Percentiles rank a stretch among this genome's conserved stretches.
These are phyloP conservation scores for Dastarcus helophoroides DNA, from an alignment of 2,888 invertebrate genomes.

Conservation along the genomic window DNA sequence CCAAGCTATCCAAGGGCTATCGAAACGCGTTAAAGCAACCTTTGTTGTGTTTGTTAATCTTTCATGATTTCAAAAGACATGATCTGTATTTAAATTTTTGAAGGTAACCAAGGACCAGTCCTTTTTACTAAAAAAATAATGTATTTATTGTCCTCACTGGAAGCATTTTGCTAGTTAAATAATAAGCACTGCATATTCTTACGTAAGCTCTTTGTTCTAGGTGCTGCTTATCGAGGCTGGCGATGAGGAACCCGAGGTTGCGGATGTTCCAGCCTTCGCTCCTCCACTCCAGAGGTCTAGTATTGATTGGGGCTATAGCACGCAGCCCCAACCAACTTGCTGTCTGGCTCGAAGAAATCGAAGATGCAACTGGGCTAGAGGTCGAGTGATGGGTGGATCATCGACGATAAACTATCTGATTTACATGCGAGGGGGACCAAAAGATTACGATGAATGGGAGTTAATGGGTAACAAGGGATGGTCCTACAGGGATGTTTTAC, in stretches of 20 bases:
- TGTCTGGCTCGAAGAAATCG: constrained; percentile 48
- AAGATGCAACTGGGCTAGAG: constrained; percentile 49
- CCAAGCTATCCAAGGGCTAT: no score
- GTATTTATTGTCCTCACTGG: no score
- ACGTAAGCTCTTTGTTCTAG: constrained; percentile 33
- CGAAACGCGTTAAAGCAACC: no score
- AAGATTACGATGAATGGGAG: constrained; percentile 56
- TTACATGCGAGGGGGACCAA: constrained; percentile 47
- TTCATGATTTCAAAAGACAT: no score
- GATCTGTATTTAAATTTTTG: no score
- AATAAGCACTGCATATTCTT: no score
- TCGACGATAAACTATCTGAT: constrained; percentile 57
- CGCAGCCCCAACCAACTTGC: constrained; percentile 49
- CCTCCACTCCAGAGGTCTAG: constrained; percentile 47
- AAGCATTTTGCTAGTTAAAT: no score
- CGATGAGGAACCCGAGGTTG: constrained; percentile 52
- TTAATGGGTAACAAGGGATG: constrained; percentile 50
- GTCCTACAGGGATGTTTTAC: constrained; percentile 52
- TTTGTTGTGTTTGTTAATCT: no score
- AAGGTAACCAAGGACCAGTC: no score
- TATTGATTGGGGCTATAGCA: constrained; percentile 61
- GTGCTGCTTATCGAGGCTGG: constrained; percentile 56
- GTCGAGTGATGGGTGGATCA: constrained; percentile 56
- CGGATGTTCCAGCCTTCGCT: constrained; percentile 54
- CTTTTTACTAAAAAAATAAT: no score